phyloP scores from a whole-genome alignment of 2,113 vertebrate genomes.

The Tamias sibiricus region DNA sequence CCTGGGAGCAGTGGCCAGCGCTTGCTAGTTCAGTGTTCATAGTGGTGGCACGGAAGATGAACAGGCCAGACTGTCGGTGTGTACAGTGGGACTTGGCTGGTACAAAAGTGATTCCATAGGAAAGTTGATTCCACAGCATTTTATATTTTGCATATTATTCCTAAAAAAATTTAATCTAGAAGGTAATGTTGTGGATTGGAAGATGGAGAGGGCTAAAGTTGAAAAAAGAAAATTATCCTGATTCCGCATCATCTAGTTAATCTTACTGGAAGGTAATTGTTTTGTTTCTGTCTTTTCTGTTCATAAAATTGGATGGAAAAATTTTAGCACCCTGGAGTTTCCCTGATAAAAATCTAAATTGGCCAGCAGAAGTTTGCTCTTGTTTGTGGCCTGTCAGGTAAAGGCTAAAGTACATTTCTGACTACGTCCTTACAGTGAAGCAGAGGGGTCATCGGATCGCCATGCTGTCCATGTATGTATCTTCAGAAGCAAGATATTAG shows the following conservation, averaged over 20 bases:
- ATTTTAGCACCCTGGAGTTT: neutral
- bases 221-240: neutral
- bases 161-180: neutral
- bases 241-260: neutral
- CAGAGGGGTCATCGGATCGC: too few species aligned
- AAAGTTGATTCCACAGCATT: neutral
- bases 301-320: neutral
- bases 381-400: neutral
- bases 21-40: neutral
- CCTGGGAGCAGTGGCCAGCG: neutral
- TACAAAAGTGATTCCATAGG: neutral
- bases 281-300: conserved; percentile 23
- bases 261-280: neutral
- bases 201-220: neutral
- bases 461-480: neutral
- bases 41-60: fast-evolving
- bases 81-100: neutral
- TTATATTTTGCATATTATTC: neutral
- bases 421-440: neutral
- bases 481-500: neutral
- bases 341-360: neutral
- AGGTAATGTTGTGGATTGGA: neutral
- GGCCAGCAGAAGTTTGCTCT: neutral
- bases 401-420: neutral
- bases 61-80: neutral